A percentile compares a stretch with the other conserved stretches of the same genome.
These are phyloP conservation scores for Brachyistius frenatus DNA, from an alignment of 2,113 vertebrate genomes.

Conservation along the genomic window DNA sequence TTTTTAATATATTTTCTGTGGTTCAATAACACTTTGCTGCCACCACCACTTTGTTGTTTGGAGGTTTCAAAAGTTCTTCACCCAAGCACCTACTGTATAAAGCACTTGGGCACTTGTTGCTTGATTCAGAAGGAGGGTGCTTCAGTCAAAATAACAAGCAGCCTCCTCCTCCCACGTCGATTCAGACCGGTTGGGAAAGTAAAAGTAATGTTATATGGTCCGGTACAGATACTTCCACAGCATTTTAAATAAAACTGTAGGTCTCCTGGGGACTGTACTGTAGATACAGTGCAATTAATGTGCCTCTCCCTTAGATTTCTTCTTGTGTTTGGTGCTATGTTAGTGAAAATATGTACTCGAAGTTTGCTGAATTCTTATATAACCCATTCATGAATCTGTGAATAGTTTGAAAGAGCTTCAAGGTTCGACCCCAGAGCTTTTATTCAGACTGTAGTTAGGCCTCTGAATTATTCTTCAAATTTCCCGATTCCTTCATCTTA, in stretches of 20 bases:
- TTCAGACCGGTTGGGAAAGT: constrained; percentile 25
- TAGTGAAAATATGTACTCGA: not conserved
- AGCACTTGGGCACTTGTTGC: constrained; percentile 42
- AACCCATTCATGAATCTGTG: not conserved
- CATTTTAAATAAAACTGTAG: constrained; percentile 12
- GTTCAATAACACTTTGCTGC: constrained; percentile 50
- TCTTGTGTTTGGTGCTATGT: not conserved
- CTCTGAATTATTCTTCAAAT: constrained; percentile 42
- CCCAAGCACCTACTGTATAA: constrained; percentile 42
- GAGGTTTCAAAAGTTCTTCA: constrained; percentile 50
- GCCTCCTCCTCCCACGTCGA: constrained; percentile 52
- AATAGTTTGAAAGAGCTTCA: not conserved
- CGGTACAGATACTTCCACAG: not conserved
- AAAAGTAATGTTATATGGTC: constrained; percentile 16
- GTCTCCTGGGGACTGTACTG: not conserved
- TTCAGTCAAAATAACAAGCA: constrained; percentile 54
- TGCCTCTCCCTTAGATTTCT: not conserved
- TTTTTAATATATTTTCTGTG: constrained; percentile 8
- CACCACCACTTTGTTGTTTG: constrained; percentile 41
- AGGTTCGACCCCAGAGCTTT: constrained; percentile 15
- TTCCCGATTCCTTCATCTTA: constrained; percentile 41
- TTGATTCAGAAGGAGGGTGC: constrained; percentile 49
- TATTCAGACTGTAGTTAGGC: constrained; percentile 18
- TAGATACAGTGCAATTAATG: not conserved
- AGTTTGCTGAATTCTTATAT: not conserved